Base-by-base conservation (phyloP, 2,797 vertebrate genomes). In the Poecilia gillii region DNA sequence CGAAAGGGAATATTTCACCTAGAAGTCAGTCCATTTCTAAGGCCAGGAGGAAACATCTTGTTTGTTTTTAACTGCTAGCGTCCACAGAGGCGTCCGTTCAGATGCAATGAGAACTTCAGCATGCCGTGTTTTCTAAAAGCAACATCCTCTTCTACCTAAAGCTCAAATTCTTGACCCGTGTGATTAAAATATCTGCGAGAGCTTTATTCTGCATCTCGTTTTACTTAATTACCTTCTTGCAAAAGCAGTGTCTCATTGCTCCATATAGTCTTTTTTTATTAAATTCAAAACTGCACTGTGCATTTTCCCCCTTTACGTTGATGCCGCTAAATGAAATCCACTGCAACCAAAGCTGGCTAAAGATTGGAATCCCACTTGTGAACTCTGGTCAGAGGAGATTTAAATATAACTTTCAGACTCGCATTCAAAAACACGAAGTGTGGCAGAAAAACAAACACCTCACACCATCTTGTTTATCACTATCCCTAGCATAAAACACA, bases 51-150 rank as follows among this genome's bases (percentile, higher is more conserved):
- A 80, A 82, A 81, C 81, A 28, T 72, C 0, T 46, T 87, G 89
- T 92, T 90, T 89, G 80, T 84, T 91, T 92, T 88, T 80, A 81
- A 83, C 85, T 79, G 77, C 75, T 20, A 7, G 41, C 43, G 53
- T 79, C 77, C 64, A 78, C 76, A 72, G 77, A 28, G 20, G 77
- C 80, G 66, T 89, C 64, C 86, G 83, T 80, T 83, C 23, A 82
- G 83, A 80, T 75, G 72, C 85, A n/a, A n/a, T 73, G 45, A 36
- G 36, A 76, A 23, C 16, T 5, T 36, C 68, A 72, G 66, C 73
- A 9, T 73, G 79, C 71, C 51, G 70, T 76, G 74, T 82, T 82
- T 84, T 86, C 75, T 83, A 89, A 88, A 91, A 84, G 88, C 86
- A 89, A 78, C 70, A 77, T 77, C 46, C 76, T 75, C 75, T 72